Conservation (phyloP, 1,140 invertebrate genomes). For the Diachasmimorpha longicaudata region DNA sequence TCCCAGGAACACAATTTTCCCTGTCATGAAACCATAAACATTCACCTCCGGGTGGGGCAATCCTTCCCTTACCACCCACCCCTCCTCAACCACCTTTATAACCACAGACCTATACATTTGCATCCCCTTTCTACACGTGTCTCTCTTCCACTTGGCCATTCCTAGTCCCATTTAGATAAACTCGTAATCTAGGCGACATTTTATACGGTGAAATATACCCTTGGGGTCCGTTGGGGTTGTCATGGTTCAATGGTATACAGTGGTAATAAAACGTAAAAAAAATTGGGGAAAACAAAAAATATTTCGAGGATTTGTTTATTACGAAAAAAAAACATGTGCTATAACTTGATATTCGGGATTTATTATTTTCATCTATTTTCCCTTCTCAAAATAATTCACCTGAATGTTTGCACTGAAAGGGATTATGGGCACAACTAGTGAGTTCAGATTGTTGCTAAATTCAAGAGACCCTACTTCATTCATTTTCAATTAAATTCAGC, state of each 20-base stretch:
- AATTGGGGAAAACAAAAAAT: background rate
- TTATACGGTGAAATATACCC: conserved; percentile 55
- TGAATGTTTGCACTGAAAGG: background rate
- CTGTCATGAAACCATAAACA: conserved; percentile 58
- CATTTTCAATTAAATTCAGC: background rate
- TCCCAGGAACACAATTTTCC: conserved; percentile 50
- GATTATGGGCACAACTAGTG: no score
- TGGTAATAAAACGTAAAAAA: background rate
- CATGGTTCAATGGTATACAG: background rate
- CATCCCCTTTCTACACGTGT: conserved; percentile 17
- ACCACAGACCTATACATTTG: conserved; percentile 6
- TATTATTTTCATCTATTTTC: background rate
- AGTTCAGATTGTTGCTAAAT: no score
- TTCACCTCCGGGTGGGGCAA: conserved; percentile 16
- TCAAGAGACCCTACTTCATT: no score
- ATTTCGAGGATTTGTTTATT: background rate
- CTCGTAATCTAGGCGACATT: conserved; percentile 58
- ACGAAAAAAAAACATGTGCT: background rate
- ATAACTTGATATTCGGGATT: conserved; percentile 29
- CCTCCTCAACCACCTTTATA: background rate
- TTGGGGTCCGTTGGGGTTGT: background rate
- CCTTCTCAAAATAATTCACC: background rate
- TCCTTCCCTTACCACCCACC: background rate
- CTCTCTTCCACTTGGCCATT: conserved; percentile 22
- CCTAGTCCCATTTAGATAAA: conserved; percentile 59